These are phyloP conservation scores for Lepidotrigona ventralis DNA, from an alignment of 1,140 invertebrate species.

Conservation along the genomic window DNA sequence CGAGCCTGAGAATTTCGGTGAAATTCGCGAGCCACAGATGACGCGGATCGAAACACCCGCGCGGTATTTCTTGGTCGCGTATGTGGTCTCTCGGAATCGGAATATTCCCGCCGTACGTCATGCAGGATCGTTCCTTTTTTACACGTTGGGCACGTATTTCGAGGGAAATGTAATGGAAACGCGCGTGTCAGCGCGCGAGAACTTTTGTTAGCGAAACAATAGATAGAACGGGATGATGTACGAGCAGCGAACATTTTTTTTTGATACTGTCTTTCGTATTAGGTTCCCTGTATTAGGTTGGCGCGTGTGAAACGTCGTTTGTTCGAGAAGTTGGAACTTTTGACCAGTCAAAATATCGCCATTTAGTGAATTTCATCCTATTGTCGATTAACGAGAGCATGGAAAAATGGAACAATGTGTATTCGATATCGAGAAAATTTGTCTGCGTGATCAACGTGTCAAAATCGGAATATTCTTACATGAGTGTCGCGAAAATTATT, in stretches of 20 bases:
- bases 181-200: not conserved
- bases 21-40: slow-evolving; percentile 27
- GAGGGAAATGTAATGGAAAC: not conserved
- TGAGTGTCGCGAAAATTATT: too few species aligned
- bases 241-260: not conserved
- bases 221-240: not conserved
- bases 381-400: too few species aligned
- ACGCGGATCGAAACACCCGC: not conserved
- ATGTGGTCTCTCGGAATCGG: not conserved
- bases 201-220: not conserved
- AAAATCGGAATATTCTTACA: too few species aligned
- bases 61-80: not conserved
- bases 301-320: too few species aligned
- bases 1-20: not conserved
- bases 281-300: not conserved
- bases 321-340: too few species aligned
- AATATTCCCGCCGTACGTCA: slow-evolving; percentile 13
- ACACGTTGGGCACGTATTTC: not conserved
- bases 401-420: too few species aligned
- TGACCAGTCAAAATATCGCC: too few species aligned
- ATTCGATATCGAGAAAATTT: too few species aligned
- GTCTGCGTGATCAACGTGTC: too few species aligned
- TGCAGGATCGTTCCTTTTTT: not conserved
- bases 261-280: not conserved
- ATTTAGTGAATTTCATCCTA: too few species aligned